A percentile compares a stretch with the other conserved stretches of the same genome.
phyloP scores from a whole-genome alignment of 2,113 vertebrate species.

The Eidolon helvum region DNA sequence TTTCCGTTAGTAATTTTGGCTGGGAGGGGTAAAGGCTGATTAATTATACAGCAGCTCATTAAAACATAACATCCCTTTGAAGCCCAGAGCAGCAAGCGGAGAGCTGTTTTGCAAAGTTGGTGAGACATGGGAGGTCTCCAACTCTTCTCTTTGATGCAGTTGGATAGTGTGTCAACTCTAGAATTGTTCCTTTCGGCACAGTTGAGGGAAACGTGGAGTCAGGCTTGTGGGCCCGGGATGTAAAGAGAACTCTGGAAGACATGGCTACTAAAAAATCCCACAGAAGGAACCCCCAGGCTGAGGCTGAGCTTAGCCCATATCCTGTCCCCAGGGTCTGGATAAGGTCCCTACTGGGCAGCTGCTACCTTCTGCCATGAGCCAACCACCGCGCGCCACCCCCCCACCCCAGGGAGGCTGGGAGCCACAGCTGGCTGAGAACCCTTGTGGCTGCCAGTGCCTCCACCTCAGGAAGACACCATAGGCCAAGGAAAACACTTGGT shows the following conservation, averaged over 20 bases:
- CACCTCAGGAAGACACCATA: slow-evolving; percentile 56
- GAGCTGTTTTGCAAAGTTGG: slow-evolving; percentile 56
- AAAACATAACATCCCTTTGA: slow-evolving; percentile 75
- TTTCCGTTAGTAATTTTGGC: slow-evolving; percentile 70
- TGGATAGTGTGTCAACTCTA: slow-evolving; percentile 1
- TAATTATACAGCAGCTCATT: slow-evolving; percentile 76
- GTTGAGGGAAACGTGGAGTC: slow-evolving; percentile 18
- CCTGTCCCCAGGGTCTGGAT: neutral
- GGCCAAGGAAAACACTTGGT: slow-evolving; percentile 72
- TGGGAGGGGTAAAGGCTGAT: slow-evolving; percentile 52
- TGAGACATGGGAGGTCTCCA: slow-evolving; percentile 57
- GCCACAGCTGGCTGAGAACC: slow-evolving; percentile 38
- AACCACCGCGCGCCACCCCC: neutral
- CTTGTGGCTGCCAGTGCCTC: slow-evolving; percentile 33
- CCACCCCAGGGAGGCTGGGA: neutral
- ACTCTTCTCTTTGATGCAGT: slow-evolving; percentile 40
- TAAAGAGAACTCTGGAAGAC: slow-evolving; percentile 25
- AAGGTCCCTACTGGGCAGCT: neutral
- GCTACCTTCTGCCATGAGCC: slow-evolving; percentile 37
- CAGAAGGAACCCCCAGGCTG: neutral
- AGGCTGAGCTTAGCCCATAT: slow-evolving; percentile 27
- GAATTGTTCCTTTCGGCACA: slow-evolving; percentile 42
- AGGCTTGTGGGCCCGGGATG: neutral
- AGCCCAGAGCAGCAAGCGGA: slow-evolving; percentile 59
- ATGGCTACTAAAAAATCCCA: slow-evolving; percentile 2